Evolutionary conservation across 2,797 vertebrate species (phyloP).

Genomic region (Pygocentrus nattereri): DNA sequence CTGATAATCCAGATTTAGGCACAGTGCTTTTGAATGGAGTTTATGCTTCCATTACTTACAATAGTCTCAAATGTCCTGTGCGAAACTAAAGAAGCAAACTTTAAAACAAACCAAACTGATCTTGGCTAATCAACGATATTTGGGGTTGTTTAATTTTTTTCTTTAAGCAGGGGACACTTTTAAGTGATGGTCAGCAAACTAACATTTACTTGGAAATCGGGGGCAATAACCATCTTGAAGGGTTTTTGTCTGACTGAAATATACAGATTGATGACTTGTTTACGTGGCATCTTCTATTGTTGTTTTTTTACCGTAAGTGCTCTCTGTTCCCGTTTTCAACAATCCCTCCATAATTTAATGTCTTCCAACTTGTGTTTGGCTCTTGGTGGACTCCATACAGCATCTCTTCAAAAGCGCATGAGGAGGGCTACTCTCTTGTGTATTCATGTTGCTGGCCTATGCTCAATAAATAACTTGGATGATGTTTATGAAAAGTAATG

Average conservation of each 20-base stretch:
- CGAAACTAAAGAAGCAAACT: no score
- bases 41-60: no score
- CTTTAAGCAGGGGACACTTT: neutral
- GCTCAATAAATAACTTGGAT: constrained; percentile 90
- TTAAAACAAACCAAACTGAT: no score
- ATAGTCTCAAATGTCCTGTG: no score
- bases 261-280: constrained; percentile 35
- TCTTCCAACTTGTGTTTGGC: constrained; percentile 69
- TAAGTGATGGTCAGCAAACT: neutral
- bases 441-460: constrained; percentile 82
- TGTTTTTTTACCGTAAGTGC: constrained; percentile 42
- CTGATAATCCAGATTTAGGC: no score
- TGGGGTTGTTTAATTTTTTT: no score
- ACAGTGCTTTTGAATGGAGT: no score
- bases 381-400: constrained; percentile 81
- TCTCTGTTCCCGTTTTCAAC: constrained; percentile 29
- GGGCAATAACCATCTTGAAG: no score
- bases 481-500: constrained; percentile 91
- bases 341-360: constrained; percentile 59
- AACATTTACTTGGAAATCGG: neutral
- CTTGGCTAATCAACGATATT: no score
- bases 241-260: neutral
- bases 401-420: constrained; percentile 73
- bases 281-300: constrained; percentile 26
- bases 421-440: constrained; percentile 76